phyloP scores from a whole-genome alignment of 2,797 vertebrate genomes.

The Sphenodon punctatus region DNA sequence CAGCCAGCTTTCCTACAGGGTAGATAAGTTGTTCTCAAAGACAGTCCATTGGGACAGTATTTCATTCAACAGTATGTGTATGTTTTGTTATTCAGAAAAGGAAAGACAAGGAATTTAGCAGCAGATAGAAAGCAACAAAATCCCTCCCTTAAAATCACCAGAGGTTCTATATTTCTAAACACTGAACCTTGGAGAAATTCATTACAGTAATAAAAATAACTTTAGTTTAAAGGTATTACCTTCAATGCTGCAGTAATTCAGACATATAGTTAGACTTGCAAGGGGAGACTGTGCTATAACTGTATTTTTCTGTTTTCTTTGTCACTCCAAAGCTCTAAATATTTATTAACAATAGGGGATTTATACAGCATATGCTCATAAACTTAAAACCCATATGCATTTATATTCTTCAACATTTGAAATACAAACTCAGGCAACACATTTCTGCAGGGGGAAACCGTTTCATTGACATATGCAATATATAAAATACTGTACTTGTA shows the following conservation, averaged over 20 bases:
- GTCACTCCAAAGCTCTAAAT: conserved; percentile 30
- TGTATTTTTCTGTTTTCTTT: conserved; percentile 42
- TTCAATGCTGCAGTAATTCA: conserved; percentile 46
- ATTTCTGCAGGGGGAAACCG: conserved; percentile 23
- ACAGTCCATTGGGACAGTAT: background rate
- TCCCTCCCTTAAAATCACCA: background rate
- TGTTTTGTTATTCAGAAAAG: background rate
- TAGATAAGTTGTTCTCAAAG: too few relatives aligned
- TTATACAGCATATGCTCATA: conserved; percentile 36
- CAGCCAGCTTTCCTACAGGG: too few relatives aligned
- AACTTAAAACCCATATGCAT: conserved; percentile 33
- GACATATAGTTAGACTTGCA: conserved; percentile 33
- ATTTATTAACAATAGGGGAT: conserved; percentile 29
- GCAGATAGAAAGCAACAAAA: background rate
- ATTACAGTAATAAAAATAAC: conserved; percentile 31
- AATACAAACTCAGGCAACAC: conserved; percentile 2
- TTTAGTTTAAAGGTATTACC: conserved; percentile 22
- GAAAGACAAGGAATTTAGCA: conserved; percentile 13
- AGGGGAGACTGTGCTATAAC: conserved; percentile 9
- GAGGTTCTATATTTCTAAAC: conserved; percentile 48
- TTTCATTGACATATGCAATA: conserved; percentile 27
- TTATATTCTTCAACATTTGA: conserved; percentile 29
- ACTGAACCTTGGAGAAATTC: conserved; percentile 14
- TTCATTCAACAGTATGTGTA: background rate
- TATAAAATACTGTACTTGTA: conserved; percentile 25